These are phyloP conservation scores for Carassius gibelio DNA, from an alignment of 2,113 vertebrate genomes.

Conservation along the genomic window DNA sequence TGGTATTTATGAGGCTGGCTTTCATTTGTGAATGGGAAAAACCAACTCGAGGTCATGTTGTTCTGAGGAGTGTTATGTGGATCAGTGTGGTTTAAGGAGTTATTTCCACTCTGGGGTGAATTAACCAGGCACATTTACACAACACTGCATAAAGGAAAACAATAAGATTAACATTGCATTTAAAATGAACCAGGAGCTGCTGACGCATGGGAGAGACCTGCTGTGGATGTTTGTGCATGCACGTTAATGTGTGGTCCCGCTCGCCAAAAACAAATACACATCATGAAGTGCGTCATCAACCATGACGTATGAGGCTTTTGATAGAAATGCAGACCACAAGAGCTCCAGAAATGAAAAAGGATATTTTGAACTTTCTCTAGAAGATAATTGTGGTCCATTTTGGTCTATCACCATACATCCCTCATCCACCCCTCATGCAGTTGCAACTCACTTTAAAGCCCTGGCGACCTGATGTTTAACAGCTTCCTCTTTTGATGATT, in stretches of 20 bases:
- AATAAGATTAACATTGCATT: constrained; percentile 31
- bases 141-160: constrained; percentile 26
- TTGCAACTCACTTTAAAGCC: not conserved
- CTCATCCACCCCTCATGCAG: not conserved
- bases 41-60: constrained; percentile 21
- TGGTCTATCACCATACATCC: not conserved
- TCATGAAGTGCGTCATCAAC: constrained; percentile 66
- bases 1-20: not conserved
- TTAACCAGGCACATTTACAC: constrained; percentile 30
- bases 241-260: constrained; percentile 56
- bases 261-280: constrained; percentile 58
- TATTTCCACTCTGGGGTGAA: constrained; percentile 42
- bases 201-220: constrained; percentile 26
- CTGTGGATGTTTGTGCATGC: constrained; percentile 37
- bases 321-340: not conserved
- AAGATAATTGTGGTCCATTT: not conserved
- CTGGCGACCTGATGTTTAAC: constrained; percentile 2
- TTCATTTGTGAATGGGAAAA: constrained; percentile 13
- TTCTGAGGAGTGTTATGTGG: constrained; percentile 34
- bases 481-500: constrained; percentile 50
- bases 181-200: constrained; percentile 3
- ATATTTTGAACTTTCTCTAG: not conserved
- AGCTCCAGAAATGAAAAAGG: not conserved
- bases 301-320: constrained; percentile 25
- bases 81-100: constrained; percentile 35